Conservation (phyloP, 2,888 invertebrate genomes). For the Erebia palarica region DNA sequence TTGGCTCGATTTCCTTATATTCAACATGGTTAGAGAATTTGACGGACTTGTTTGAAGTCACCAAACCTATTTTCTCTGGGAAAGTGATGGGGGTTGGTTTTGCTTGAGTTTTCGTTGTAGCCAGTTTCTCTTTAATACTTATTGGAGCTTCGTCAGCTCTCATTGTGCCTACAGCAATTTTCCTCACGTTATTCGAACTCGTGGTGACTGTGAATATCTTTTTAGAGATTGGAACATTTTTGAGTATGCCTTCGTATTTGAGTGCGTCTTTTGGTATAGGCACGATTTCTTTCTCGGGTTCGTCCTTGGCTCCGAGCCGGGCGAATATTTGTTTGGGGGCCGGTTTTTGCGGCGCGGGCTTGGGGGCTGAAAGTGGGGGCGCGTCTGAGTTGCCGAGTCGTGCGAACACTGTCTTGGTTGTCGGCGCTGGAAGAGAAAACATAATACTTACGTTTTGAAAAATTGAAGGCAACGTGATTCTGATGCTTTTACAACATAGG, state of each 20-base stretch:
- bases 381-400: conserved; percentile 66
- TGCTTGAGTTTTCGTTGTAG: conserved; percentile 51
- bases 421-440: conserved; percentile 37
- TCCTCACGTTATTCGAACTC: conserved; percentile 58
- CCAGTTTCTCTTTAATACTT: conserved; percentile 69
- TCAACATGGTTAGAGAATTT: conserved; percentile 73
- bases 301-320: conserved; percentile 64
- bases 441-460: not conserved
- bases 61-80: conserved; percentile 62
- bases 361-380: conserved; percentile 31
- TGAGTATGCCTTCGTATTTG: conserved; percentile 76
- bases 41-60: conserved; percentile 67
- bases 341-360: conserved; percentile 43
- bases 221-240: conserved; percentile 52
- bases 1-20: conserved; percentile 71
- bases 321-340: conserved; percentile 66
- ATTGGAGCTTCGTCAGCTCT: conserved; percentile 72
- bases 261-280: conserved; percentile 68
- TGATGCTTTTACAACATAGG: too few species aligned
- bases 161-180: conserved; percentile 70
- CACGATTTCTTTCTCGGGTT: conserved; percentile 42
- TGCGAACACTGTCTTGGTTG: conserved; percentile 67
- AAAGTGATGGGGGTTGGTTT: conserved; percentile 51
- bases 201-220: conserved; percentile 66
- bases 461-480: too few species aligned